Base-by-base conservation (phyloP, 1,140 invertebrate genomes). In the Anagrus nilaparvatae region DNA sequence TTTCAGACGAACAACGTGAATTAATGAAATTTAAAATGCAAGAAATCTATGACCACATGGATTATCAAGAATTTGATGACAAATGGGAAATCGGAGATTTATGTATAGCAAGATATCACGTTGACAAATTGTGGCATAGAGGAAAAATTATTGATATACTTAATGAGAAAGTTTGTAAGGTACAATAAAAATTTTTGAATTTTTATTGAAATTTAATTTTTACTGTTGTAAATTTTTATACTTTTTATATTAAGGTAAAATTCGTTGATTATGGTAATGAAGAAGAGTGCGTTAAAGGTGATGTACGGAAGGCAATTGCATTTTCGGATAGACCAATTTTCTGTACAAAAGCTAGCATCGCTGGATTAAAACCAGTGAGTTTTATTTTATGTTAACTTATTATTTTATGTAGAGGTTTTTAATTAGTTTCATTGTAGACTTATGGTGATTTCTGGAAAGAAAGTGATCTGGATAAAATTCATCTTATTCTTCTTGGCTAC, bases 31-130 rank as follows among this genome's bases (percentile, higher is more conserved):
- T n/a, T n/a, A n/a, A n/a, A n/a, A n/a, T n/a, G n/a, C n/a, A n/a
- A n/a, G 9, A 24, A 23, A 25, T 31, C 17, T 41, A 41, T 46
- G 6, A 14, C 24, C 16, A 36, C 28, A 32, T 38, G 14, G 9
- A n/a, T n/a, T n/a, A n/a, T n/a, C n/a, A 71, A 46, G 58, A 67
- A 20, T 58, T 60, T 39, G 66, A 70, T 47, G 47, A 57, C 9
- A 57, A 59, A 40, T 78, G 75, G 77, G 46, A 52, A 31, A 50
- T 58, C 3, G 78, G 75, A 2, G 75, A 84, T 40, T 61, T 76
- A 0, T 83, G 81, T 47, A 61, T 81, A 12, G 79, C 72, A 1
- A 62, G 67, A 33, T 85, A 72, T 58, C 71, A 72, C 48, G 12
- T 67, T 5, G 75, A 84, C 52, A 62, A 72, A 3, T 61, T 63